These are phyloP conservation scores for Parnassius orleans DNA, from an alignment of 2,888 invertebrate species.

Conservation along the genomic window DNA sequence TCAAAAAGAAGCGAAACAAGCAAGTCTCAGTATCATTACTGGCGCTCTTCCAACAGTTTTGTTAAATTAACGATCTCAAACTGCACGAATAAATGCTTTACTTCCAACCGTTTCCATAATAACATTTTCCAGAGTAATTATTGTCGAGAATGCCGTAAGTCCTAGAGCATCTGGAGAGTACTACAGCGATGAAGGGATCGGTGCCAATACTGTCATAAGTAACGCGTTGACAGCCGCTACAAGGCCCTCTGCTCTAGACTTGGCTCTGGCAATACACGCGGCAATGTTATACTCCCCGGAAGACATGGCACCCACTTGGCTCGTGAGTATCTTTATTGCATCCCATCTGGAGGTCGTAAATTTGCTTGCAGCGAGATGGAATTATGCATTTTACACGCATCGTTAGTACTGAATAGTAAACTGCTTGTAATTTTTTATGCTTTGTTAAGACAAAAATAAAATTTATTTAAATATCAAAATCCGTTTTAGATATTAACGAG, in stretches of 20 bases:
- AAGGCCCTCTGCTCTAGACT: slow-evolving; percentile 45
- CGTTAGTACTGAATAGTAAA: too few species aligned
- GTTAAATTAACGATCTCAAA: slow-evolving; percentile 21
- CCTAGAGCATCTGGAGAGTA: slow-evolving; percentile 50
- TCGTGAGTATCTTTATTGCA: slow-evolving; percentile 45
- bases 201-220: slow-evolving; percentile 61
- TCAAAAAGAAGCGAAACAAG: background rate
- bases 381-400: too few species aligned
- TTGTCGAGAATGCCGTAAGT: slow-evolving; percentile 54
- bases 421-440: too few species aligned
- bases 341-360: slow-evolving; percentile 26
- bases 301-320: slow-evolving; percentile 56
- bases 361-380: slow-evolving; percentile 1
- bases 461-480: too few species aligned
- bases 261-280: slow-evolving; percentile 53
- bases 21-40: slow-evolving; percentile 20
- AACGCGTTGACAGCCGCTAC: slow-evolving; percentile 44
- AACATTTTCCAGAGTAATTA: slow-evolving; percentile 32
- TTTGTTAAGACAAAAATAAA: too few species aligned
- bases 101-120: slow-evolving; percentile 1
- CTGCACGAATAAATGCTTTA: slow-evolving; percentile 7
- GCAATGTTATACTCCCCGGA: slow-evolving; percentile 54
- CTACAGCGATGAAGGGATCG: slow-evolving; percentile 54
- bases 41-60: slow-evolving; percentile 23
- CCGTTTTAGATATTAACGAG: too few species aligned